Conservation (phyloP, 1,140 invertebrate genomes). For the Linepithema humile region DNA sequence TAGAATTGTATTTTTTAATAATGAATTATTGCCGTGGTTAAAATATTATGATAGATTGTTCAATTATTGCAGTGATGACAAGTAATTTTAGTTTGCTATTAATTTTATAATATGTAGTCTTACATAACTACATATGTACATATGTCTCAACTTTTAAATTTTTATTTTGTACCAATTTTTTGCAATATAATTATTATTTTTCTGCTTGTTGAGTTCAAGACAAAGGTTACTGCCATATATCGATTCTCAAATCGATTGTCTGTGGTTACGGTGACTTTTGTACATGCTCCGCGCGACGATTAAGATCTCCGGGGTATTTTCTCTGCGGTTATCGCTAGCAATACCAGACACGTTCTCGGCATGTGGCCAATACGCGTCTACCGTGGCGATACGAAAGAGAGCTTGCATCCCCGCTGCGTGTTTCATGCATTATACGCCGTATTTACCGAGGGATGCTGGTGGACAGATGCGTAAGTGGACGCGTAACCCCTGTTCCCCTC, state of each 20-base stretch:
- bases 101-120: background rate
- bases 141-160: background rate
- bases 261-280: constrained; percentile 29
- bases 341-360: constrained; percentile 74
- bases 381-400: constrained; percentile 30
- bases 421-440: constrained; percentile 67
- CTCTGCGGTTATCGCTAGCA: constrained; percentile 4
- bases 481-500: constrained; percentile 60
- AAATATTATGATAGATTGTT: too few relatives aligned
- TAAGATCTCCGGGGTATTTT: constrained; percentile 62
- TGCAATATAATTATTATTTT: constrained; percentile 18
- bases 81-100: background rate
- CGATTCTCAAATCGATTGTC: constrained; percentile 2
- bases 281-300: constrained; percentile 44
- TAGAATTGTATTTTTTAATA: too few relatives aligned
- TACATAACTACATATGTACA: too few relatives aligned
- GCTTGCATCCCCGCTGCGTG: constrained; percentile 69
- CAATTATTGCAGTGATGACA: too few relatives aligned
- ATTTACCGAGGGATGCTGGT: constrained; percentile 79
- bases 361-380: constrained; percentile 73
- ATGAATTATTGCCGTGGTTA: too few relatives aligned
- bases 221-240: background rate
- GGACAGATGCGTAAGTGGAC: constrained; percentile 83
- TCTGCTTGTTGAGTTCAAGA: background rate
- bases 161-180: background rate